Evolutionary conservation across 2,888 invertebrate genomes (phyloP), one percentile per base, ranked within the genome.

Genomic region (Willowsia nigromaculata): DNA sequence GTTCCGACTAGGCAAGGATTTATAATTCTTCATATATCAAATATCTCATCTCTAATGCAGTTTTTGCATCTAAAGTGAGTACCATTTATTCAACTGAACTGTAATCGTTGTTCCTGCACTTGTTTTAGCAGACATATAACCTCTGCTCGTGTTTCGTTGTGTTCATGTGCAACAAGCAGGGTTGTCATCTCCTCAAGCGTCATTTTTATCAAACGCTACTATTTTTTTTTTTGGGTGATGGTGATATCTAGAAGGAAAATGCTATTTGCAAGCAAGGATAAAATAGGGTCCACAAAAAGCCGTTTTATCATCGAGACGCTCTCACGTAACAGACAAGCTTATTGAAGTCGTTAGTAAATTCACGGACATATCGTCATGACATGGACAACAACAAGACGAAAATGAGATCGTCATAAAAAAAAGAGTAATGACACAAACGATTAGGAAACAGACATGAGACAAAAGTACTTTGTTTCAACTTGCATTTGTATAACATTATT

Each of bases 331-430:
- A 33, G 15, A 65, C 65, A 13, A 43, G 43, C 11, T 9, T 43
- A 43, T 43, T 43, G 43, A 43, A 43, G 11, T 43, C 13, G 43
- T 43, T 9, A 6, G 43, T 9, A 68, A 74, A 74, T 74, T 74
- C 74, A 74, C 47, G 74, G 74, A 74, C 74, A 62, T 62, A 18
- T 2, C 15, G 11, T 27, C 62, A 74, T 74, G 74, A 74, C 74
- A 74, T 74, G 74, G 43, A 74, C 40, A 74, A 74, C 40, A 74
- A 22, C 74, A 43, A 43, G 43, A 74, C 43, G 33, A 25, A 56
- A 62, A 62, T 62, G 62, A 30, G 62, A 62, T 62, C 15, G 11
- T 62, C 30, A 30, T 62, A 56, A n/a, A n/a, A n/a, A n/a, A 62
- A 62, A 30, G 62, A 30, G 62, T 30, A 62, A 62, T 62, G 62